Base-by-base conservation (phyloP, 2,113 vertebrate species). In the Lates calcarifer region DNA sequence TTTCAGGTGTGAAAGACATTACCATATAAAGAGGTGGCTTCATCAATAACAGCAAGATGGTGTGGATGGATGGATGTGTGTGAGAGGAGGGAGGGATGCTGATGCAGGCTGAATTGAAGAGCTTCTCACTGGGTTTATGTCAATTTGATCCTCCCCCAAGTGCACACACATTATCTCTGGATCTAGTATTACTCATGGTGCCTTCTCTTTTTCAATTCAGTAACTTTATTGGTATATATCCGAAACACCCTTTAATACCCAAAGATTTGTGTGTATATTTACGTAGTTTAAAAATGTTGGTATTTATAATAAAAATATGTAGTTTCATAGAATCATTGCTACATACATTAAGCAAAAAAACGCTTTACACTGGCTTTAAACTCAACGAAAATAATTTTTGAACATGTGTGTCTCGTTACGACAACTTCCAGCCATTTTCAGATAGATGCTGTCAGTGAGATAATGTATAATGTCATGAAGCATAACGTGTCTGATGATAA, bases 21-120 rank as follows among this genome's bases (percentile, higher is more conserved):
- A 95, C 89, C 94, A 95, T 95, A 94, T 94, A 95, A 94, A 94
- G 93, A 94, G 92, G 91, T 81, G 77, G 87, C 89, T 91, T 93
- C 90, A 89, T 92, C 93, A 92, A 89, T 88, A 87, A 91, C 81
- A 53, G 89, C 74, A 84, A 87, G 92, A 93, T 61, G 39, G 86
- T 91, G 83, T 83, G 56, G 72, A 92, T 90, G 86, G 82, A 83
- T 89, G 69, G 87, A n/a, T 76, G 41, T 85, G 67, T 83, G 67
- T 71, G 71, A 64, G 71, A n/a, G 81, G 55, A 85, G 91, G 90
- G 83, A 88, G 87, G 80, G 85, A 87, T 89, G 91, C 86, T 94
- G 93, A 93, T 79, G 87, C 55, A 71, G 66, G 84, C 89, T 84
- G 82, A 91, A 93, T 67, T 79, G 65, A 82, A 85, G 89, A 91